These are phyloP conservation scores for Eudyptes chrysolophus DNA, from an alignment of 2,113 vertebrate genomes.

Conservation along the genomic window DNA sequence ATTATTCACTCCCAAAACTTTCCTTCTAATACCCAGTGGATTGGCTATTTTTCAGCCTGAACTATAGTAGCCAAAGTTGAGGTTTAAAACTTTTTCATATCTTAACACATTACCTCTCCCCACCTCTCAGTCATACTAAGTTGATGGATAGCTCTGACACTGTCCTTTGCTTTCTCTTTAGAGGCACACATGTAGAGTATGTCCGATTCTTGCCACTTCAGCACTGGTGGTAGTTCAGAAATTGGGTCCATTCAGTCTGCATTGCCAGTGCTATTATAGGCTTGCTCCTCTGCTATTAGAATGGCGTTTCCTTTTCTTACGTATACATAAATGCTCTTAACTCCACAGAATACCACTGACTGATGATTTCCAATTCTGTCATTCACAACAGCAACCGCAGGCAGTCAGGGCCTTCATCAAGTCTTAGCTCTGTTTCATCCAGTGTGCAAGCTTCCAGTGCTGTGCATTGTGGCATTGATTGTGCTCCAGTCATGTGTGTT, in stretches of 20 bases:
- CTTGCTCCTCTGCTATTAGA: background rate
- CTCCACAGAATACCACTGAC: background rate
- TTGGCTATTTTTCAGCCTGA: background rate
- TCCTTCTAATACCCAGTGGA: background rate
- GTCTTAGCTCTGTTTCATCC: background rate
- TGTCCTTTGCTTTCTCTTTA: background rate
- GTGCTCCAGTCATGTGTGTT: background rate
- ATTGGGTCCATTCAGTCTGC: background rate
- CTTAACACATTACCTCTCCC: background rate
- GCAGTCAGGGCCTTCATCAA: too few species aligned
- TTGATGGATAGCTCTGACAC: background rate
- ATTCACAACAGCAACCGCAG: background rate
- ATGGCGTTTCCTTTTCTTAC: background rate
- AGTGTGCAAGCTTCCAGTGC: background rate
- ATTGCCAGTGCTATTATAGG: background rate
- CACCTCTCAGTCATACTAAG: background rate
- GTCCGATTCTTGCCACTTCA: background rate
- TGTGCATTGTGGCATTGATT: too few species aligned
- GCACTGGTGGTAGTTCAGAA: background rate
- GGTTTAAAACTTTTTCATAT: background rate
- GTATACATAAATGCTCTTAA: background rate
- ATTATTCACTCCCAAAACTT: background rate
- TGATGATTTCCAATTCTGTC: background rate
- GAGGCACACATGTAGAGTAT: accelerated
- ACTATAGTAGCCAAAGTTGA: background rate